phyloP scores from a whole-genome alignment of 2,797 vertebrate genomes.

The Austrolebias charrua region DNA sequence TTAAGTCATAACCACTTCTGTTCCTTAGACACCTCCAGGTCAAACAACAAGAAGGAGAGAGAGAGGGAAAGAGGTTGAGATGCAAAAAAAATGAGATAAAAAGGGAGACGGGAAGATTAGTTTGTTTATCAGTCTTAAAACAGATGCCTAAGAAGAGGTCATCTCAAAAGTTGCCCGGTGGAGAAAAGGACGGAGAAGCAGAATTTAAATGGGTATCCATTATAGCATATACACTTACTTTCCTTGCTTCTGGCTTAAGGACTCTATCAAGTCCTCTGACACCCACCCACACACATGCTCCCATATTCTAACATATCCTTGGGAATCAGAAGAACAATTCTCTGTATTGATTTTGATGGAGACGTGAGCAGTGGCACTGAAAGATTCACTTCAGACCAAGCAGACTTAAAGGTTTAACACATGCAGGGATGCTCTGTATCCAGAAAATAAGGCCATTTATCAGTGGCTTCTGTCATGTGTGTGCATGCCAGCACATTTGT shows the following conservation, averaged over 20 bases:
- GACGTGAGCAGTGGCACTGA: constrained; percentile 52
- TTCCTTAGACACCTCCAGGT: constrained; percentile 44
- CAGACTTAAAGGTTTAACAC: constrained; percentile 52
- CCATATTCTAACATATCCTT: constrained; percentile 47
- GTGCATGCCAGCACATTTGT: constrained; percentile 6
- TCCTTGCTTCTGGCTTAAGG: constrained; percentile 43
- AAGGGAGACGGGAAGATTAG: constrained; percentile 47
- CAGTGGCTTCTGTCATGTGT: constrained; percentile 6
- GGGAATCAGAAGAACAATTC: constrained; percentile 60
- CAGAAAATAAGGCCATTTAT: constrained; percentile 12
- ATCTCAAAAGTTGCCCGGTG: constrained; percentile 32
- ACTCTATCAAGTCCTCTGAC: constrained; percentile 46
- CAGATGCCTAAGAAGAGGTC: constrained; percentile 51
- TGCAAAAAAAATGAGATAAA: constrained; percentile 18
- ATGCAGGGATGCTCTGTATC: constrained; percentile 18
- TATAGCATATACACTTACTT: constrained; percentile 55
- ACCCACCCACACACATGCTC: constrained; percentile 20
- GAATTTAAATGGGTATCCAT: constrained; percentile 57
- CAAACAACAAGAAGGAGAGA: constrained; percentile 34
- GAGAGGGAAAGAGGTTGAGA: constrained; percentile 14
- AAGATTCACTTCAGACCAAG: constrained; percentile 55
- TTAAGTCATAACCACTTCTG: constrained; percentile 29
- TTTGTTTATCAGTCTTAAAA: constrained; percentile 53
- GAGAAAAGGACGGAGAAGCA: constrained; percentile 16
- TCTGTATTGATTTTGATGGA: constrained; percentile 72